Conservation (phyloP, 2,113 vertebrate species). For the Riparia riparia region DNA sequence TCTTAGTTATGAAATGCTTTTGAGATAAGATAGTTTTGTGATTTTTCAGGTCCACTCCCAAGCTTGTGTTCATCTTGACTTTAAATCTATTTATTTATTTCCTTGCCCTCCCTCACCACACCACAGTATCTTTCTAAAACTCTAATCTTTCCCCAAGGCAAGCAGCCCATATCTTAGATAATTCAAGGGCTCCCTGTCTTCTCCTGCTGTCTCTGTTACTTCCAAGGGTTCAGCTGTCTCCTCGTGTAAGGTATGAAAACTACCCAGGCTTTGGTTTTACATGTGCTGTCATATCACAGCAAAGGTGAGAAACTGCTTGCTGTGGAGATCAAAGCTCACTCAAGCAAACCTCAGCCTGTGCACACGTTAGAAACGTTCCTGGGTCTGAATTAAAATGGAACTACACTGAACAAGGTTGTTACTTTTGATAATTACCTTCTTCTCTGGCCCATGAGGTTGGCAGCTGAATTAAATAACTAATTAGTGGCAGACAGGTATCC, state of each 20-base stretch:
- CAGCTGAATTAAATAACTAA: background rate
- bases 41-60: background rate
- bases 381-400: background rate
- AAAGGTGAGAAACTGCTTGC: background rate
- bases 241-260: background rate
- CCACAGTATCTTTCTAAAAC: background rate
- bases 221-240: conserved; percentile 6
- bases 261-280: background rate
- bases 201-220: background rate
- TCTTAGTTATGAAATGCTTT: background rate
- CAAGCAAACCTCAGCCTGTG: background rate
- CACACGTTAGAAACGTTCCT: background rate
- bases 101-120: background rate
- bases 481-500: background rate
- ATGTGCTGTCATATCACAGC: background rate
- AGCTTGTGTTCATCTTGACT: background rate
- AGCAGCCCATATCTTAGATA: background rate
- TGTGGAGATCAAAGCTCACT: background rate
- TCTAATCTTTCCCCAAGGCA: background rate
- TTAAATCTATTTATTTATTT: background rate
- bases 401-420: background rate
- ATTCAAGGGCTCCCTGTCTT: background rate
- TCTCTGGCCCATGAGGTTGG: background rate
- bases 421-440: background rate
- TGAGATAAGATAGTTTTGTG: background rate